Base-by-base conservation (phyloP, 2,888 invertebrate species). In the Philopedon plagiatum region DNA sequence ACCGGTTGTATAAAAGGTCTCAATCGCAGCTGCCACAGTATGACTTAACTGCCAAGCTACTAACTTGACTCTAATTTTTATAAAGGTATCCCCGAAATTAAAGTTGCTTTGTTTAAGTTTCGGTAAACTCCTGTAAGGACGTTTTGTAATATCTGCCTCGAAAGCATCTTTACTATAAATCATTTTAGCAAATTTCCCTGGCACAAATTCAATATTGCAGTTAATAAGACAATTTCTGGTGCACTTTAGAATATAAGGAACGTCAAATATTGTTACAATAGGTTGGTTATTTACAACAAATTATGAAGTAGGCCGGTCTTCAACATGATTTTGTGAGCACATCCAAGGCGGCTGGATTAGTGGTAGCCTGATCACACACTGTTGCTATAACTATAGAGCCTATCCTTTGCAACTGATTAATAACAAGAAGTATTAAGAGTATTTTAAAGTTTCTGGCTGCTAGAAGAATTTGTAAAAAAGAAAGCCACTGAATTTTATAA, bases 61-160 rank as follows among this genome's bases (percentile, higher is more conserved):
- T 5, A 70, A 51, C 23, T 73, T 65, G 13, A 73, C 63, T 51
- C 60, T 74, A 60, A 74, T 74, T 66, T 74, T 71, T 5, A 70
- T 23, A 41, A 51, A 65, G n/a, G 46, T 58, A 18, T 60, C 65
- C 37, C 29, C 15, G 57, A 69, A 65, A 49, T 70, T 70, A 44
- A 66, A 73, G 61, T 37, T 8, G 19, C 9, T 44, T 19, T 19
- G 19, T 19, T 44, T 44, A 18, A 44, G 19, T 66, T 73, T 70
- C 13, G 34, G 37, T 7, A 73, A 58, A 49, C 51, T 32, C 15
- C 39, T 62, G 32, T 64, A 69, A 2, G 49, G 51, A 18, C 60
- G 29, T 54, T 62, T 68, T 44, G 23, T 21, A 3, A 41, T 15
- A 65, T 69, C 49, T 2, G 21, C 26, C 23, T 65, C 26, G 61